Base-by-base conservation (phyloP, 2,797 vertebrate genomes). In the Acrossocheilus fasciatus region DNA sequence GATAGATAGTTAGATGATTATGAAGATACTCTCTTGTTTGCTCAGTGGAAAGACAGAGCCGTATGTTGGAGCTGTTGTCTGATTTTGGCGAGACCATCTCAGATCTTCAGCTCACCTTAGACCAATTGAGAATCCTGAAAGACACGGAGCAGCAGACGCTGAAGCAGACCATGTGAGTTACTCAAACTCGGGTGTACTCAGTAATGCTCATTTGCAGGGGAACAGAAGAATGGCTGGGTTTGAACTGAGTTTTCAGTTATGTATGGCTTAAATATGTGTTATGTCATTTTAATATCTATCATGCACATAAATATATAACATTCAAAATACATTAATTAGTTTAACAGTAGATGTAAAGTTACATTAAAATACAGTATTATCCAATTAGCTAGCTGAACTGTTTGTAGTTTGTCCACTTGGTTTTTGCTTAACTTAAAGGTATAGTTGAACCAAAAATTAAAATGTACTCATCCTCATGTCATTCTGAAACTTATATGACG, bases 141-240 rank as follows among this genome's bases (percentile, higher is more conserved):
- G 92, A 93, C 0, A 70, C 87, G 18, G 89, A 91, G 85, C 85
- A 93, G 85, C 83, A 93, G 69, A 91, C 92, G 74, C 87, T 93
- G 64, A 92, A 91, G 36, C 81, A 43, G 83, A 92, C 85, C 50
- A 88, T 94, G 96, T 96, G 89, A 94, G 95, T 88, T 39, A 68
- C 26, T 70, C 12, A 20, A 30, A 36, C 17, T 12, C 6, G 0
- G 36, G 54, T 43, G 20, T 10, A 69, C 66, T 52, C n/a, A 1
- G 7, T 30, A 30, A 36, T 62, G n/a, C 62, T 54, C 10, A 41
- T 82, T 54, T 72, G 23, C 36, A 26, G 1, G 14, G 50, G 7
- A 17, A 82, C 20, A 43, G 12, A 4, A 52, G 34, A 82, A n/a
- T 1, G 12, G 12, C 34, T 18, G 26, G 20, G 23, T 39, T 52